phyloP scores from a whole-genome alignment of 2,797 vertebrate species.

The Gallirallus australis region DNA sequence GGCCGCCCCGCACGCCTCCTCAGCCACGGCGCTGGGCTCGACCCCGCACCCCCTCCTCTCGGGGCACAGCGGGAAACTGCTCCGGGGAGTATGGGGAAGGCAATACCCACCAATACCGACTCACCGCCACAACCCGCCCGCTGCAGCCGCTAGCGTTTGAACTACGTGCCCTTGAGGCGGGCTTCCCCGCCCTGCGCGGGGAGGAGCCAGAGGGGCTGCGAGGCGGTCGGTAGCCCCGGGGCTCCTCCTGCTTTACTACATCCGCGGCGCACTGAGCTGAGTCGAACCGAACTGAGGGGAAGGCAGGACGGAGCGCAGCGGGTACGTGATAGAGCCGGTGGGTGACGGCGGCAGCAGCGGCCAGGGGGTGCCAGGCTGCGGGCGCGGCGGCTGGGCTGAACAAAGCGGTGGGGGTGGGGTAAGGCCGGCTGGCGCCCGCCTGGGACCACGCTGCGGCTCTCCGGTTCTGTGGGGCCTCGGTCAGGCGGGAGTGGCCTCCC shows the following conservation, averaged over 20 bases:
- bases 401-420: neutral
- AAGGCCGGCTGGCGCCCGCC: neutral
- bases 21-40: too few relatives aligned
- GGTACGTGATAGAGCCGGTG: neutral
- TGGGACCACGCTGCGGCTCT: neutral
- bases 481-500: neutral
- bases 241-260: too few relatives aligned
- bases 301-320: rapidly evolving
- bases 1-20: too few relatives aligned
- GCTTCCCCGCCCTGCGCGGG: neutral
- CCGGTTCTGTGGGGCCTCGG: neutral
- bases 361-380: too few relatives aligned
- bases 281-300: too few relatives aligned
- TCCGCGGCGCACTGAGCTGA: rapidly evolving
- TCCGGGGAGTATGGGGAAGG: too few relatives aligned
- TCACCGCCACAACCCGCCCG: neutral
- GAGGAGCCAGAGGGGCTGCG: neutral
- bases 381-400: neutral
- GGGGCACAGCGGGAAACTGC: neutral
- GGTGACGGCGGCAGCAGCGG: neutral
- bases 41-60: neutral
- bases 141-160: neutral
- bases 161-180: neutral
- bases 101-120: neutral
- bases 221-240: too few relatives aligned